Evolutionary conservation across 2,888 invertebrate genomes (phyloP).

Genomic region (Aromia moschata): DNA sequence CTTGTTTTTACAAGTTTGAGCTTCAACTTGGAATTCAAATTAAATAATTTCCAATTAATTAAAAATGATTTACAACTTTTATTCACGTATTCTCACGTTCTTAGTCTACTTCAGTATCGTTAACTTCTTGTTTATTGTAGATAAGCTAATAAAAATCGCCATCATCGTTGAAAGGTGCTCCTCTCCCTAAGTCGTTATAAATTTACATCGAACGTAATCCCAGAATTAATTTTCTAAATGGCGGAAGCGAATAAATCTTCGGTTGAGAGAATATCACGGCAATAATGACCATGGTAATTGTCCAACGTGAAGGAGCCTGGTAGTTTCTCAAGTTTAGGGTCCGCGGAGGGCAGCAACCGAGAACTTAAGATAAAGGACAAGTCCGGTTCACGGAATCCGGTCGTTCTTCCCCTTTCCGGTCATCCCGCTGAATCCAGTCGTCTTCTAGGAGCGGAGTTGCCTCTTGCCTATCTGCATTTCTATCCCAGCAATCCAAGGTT

Average conservation of each 20-base stretch:
- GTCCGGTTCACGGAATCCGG: slow-evolving; percentile 21
- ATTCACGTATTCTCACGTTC: no score
- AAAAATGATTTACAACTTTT: no score
- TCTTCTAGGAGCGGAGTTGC: slow-evolving; percentile 14
- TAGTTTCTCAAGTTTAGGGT: slow-evolving; percentile 26
- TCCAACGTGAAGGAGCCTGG: slow-evolving; percentile 18
- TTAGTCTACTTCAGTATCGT: no score
- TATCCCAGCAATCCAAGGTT: slow-evolving; percentile 1
- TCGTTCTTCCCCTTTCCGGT: slow-evolving; percentile 26
- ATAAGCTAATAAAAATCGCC: no score
- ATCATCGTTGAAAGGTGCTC: no score
- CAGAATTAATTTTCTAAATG: slow-evolving; percentile 19
- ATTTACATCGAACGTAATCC: no score
- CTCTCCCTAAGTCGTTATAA: no score
- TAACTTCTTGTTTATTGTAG: no score
- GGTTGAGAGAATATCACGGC: slow-evolving; percentile 15
- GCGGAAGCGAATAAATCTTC: slow-evolving; percentile 21
- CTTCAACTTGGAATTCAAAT: no score
- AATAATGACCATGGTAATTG: slow-evolving; percentile 26
- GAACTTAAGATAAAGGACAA: slow-evolving; percentile 25
- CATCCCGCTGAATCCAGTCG: slow-evolving; percentile 16
- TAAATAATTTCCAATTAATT: no score
- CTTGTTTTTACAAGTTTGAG: no score
- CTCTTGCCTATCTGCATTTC: slow-evolving; percentile 1
- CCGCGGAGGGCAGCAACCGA: slow-evolving; percentile 11